These are phyloP conservation scores for Poecilia velifera DNA, from an alignment of 2,797 vertebrate genomes.

Conservation along the genomic window DNA sequence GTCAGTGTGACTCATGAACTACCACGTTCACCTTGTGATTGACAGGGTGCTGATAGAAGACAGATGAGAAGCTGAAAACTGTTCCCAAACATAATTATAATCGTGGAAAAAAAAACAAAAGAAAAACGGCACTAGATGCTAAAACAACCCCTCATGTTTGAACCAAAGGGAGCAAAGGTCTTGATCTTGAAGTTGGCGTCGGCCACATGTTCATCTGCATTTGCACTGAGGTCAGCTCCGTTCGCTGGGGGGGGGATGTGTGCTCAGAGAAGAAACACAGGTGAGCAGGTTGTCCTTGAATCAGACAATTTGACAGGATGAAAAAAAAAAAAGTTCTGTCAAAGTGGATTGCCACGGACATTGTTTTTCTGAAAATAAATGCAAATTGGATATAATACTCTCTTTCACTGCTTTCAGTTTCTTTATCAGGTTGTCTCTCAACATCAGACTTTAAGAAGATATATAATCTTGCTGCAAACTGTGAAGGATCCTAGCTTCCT, in stretches of 20 bases:
- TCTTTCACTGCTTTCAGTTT: neutral
- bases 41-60: conserved; percentile 61
- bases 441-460: too few species aligned
- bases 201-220: conserved; percentile 72
- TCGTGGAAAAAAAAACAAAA: conserved; percentile 11
- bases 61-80: conserved; percentile 47
- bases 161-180: conserved; percentile 68
- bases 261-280: conserved; percentile 56
- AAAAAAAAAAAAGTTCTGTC: conserved; percentile 5
- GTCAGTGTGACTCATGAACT: conserved; percentile 64
- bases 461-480: neutral
- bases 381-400: conserved; percentile 54
- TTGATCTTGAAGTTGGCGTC: conserved; percentile 59
- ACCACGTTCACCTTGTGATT: conserved; percentile 46
- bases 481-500: too few species aligned
- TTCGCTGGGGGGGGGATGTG: conserved; percentile 41
- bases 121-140: conserved; percentile 44
- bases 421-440: too few species aligned
- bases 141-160: conserved; percentile 63
- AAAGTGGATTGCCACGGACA: conserved; percentile 29
- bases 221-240: conserved; percentile 69
- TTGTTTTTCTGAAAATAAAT: conserved; percentile 43
- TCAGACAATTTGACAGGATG: conserved; percentile 33
- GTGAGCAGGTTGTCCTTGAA: conserved; percentile 69
- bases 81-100: conserved; percentile 50